phyloP scores from a whole-genome alignment of 1,140 invertebrate species.

The Hyles vespertilio region DNA sequence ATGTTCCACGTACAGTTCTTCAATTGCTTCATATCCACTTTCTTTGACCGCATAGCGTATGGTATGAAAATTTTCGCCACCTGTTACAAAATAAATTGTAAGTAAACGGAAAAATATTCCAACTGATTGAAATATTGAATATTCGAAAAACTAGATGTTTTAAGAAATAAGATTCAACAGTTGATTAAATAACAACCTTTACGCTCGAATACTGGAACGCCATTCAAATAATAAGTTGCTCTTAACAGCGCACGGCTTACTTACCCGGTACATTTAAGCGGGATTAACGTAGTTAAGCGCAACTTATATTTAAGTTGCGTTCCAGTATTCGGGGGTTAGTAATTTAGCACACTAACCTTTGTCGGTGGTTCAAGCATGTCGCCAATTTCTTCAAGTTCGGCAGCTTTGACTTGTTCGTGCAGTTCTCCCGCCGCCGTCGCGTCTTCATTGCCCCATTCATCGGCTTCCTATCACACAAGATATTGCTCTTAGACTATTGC shows the following conservation, averaged over 20 bases:
- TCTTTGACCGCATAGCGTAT: constrained; percentile 86
- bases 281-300: no score
- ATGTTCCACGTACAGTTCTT: constrained; percentile 84
- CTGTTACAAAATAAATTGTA: constrained; percentile 38
- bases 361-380: constrained; percentile 63
- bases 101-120: constrained; percentile 5
- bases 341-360: constrained; percentile 31
- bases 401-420: constrained; percentile 46
- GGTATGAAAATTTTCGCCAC: constrained; percentile 82
- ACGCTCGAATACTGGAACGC: no score
- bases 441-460: constrained; percentile 62
- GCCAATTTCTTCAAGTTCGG: constrained; percentile 38
- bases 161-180: neutral
- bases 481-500: neutral
- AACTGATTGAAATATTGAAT: neutral
- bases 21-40: constrained; percentile 86
- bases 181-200: no score
- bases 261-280: no score
- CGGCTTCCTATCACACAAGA: constrained; percentile 43
- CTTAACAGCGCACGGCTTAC: no score
- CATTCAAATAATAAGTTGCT: no score
- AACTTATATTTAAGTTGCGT: no score
- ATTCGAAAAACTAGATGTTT: neutral
- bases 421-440: constrained; percentile 56
- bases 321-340: neutral